Evolutionary conservation across 1,140 invertebrate genomes (phyloP).

Genomic region (Physella acuta): DNA sequence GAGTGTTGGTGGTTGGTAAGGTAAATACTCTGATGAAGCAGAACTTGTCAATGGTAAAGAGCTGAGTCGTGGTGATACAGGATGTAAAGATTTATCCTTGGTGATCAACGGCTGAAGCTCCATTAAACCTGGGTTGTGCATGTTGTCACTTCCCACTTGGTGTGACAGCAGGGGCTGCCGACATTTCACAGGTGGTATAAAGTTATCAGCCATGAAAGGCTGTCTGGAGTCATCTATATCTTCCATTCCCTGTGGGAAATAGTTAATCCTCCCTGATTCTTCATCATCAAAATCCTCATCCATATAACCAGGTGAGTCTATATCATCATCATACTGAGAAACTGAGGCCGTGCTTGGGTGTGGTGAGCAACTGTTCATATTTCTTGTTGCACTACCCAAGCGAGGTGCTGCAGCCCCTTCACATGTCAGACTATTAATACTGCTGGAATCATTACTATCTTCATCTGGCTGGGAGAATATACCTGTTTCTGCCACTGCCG

Average conservation of each 20-base stretch:
- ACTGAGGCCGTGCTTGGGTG: background rate
- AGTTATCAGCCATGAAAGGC: conserved; percentile 14
- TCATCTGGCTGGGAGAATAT: conserved; percentile 19
- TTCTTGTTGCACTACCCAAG: too few relatives aligned
- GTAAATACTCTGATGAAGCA: conserved; percentile 4
- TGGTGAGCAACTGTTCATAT: conserved; percentile 1
- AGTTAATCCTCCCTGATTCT: background rate
- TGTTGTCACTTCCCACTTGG: background rate
- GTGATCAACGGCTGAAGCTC: conserved; percentile 20
- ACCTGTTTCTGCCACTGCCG: conserved; percentile 27
- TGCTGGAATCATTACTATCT: conserved; percentile 23
- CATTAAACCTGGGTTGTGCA: conserved; percentile 18
- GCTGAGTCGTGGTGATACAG: conserved; percentile 7
- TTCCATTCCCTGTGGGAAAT: conserved; percentile 26
- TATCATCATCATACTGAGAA: conserved; percentile 12
- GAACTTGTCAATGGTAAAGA: conserved; percentile 1
- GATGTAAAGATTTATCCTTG: background rate
- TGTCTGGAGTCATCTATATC: conserved; percentile 34
- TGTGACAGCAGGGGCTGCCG: conserved; percentile 2
- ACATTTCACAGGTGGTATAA: background rate
- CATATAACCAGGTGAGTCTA: background rate
- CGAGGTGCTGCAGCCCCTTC: conserved; percentile 10
- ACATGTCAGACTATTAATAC: conserved; percentile 18
- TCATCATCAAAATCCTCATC: conserved; percentile 11
- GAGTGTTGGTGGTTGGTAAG: background rate